Conservation (phyloP, 2,888 invertebrate genomes). For the Slavum lentiscoides region DNA sequence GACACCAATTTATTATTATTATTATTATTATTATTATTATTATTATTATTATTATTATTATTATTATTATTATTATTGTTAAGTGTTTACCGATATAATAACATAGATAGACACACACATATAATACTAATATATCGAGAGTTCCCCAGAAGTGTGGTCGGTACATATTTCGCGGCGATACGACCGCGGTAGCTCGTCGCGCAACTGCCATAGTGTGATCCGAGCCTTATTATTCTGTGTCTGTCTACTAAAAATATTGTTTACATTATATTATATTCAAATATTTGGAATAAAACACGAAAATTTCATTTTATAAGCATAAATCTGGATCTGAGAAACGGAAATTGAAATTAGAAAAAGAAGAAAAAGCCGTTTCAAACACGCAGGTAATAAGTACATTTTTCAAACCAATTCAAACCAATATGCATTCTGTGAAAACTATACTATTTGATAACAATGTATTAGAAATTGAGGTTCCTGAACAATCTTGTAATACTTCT, state of each 20-base stretch:
- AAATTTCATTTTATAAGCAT: slow-evolving; percentile 12
- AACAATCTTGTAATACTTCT: slow-evolving; percentile 5
- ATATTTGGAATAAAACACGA: neutral
- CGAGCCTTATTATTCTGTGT: neutral
- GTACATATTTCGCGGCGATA: no score
- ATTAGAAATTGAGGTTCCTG: neutral
- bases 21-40: no score
- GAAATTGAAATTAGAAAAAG: neutral
- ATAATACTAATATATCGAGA: no score
- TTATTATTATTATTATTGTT: no score
- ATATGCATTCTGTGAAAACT: neutral
- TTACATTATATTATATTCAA: neutral
- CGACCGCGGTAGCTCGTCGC: no score
- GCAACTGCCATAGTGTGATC: no score
- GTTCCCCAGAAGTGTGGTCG: no score
- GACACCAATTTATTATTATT: no score
- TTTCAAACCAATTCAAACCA: slow-evolving; percentile 7
- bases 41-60: no score
- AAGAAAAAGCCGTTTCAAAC: slow-evolving; percentile 8
- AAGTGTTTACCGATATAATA: no score
- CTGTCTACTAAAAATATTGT: neutral
- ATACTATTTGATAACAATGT: neutral
- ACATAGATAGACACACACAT: no score
- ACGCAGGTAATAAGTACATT: slow-evolving; percentile 10
- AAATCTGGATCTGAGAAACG: neutral